Evolutionary conservation across 2,888 invertebrate species (phyloP), one percentile per base, ranked within the genome.

Genomic region (Phragmatobia fuliginosa): DNA sequence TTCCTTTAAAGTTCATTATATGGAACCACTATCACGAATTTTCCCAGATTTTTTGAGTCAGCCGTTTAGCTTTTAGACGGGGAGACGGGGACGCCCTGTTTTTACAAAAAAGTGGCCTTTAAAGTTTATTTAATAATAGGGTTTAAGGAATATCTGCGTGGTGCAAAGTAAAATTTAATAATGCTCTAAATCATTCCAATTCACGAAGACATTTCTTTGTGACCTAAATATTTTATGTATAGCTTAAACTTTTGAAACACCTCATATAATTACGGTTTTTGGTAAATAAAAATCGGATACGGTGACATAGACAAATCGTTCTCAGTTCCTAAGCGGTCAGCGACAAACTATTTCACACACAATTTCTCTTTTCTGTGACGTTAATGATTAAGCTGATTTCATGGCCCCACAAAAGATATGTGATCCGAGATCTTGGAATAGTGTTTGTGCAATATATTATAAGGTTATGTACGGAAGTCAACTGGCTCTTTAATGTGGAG

Each of bases 401-500:
- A 28, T 61, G 63, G 79, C 79, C 67, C 63, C 68, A 33, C 62
- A 72, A 60, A 70, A 81, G 74, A 74, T 79, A 81, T 79, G 79
- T 69, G 73, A 65, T 65, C 69, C 76, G 71, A 72, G 72, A 81
- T 74, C 68, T 68, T 73, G 72, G 49, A 62, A 28, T 65, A 64
- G 41, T 32, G 31, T 61, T 62, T 28, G 28, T 38, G 32, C 18
- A 68, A 62, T 66, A 62, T 56, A 21, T 52, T 45, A 33, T 63
- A 28, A 21, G 28, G 38, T 21, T 33, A 36, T 59, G 68, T 68
- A 68, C 49, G 60, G 36, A 69, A 49, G 64, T 64, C 32, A 33
- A 69, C 60, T 61, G 52, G 38, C 32, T 61, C 38, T 62, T 62
- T 62, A 62, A 38, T 62, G 62, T 62, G 41, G 7, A 41, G 38